A percentile compares a stretch with the other conserved stretches of the same genome.
Evolutionary conservation across 1,140 invertebrate species (phyloP).

Genomic region (Dufourea novaeangliae): DNA sequence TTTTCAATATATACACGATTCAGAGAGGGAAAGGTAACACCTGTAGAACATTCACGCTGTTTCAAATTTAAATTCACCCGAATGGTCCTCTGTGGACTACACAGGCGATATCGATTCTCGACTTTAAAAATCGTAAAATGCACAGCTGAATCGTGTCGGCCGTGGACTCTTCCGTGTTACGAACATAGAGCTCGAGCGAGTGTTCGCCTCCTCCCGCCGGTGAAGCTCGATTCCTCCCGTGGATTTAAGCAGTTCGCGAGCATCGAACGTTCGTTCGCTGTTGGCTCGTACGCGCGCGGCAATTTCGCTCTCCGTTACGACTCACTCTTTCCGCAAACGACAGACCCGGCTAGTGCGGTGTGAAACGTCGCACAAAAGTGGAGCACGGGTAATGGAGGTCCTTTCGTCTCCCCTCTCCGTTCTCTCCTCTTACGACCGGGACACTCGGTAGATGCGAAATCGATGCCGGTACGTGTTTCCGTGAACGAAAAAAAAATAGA

Average conservation of each 20-base stretch:
- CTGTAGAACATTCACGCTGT: no score
- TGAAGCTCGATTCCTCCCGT: background rate
- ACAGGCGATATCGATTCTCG: background rate
- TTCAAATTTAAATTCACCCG: no score
- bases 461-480: conserved; percentile 57
- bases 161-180: no score
- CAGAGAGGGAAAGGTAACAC: no score
- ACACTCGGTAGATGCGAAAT: conserved; percentile 64
- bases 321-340: conserved; percentile 28
- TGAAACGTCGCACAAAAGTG: conserved; percentile 56
- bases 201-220: no score
- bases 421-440: conserved; percentile 39
- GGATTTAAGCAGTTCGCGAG: background rate
- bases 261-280: background rate
- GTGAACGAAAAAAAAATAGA: background rate
- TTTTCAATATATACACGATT: no score
- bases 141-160: no score
- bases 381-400: conserved; percentile 58
- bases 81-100: no score
- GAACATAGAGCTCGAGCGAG: no score
- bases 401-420: conserved; percentile 17
- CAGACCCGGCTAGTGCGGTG: conserved; percentile 27
- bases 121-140: background rate
- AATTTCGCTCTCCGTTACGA: conserved; percentile 58
- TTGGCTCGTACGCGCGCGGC: conserved; percentile 22